Conservation (phyloP, 2,888 invertebrate species). For the Drosophila picticornis region DNA sequence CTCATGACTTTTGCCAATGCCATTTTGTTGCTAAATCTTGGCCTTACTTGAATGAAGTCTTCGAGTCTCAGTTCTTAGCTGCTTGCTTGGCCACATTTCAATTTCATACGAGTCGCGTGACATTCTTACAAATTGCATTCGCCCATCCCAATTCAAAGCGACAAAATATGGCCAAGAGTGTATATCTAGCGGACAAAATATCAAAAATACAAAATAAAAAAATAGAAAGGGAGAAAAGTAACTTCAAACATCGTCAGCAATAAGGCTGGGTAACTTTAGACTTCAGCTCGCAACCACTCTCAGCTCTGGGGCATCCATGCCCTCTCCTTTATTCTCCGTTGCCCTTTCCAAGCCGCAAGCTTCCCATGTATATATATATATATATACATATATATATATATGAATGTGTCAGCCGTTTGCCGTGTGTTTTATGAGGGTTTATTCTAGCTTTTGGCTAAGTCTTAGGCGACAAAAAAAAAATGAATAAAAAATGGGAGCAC, state of each 20-base stretch:
- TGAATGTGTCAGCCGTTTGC: slow-evolving; percentile 31
- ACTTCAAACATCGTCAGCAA: slow-evolving; percentile 62
- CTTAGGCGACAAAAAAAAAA: slow-evolving; percentile 28
- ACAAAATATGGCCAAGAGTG: slow-evolving; percentile 10
- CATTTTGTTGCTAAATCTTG: slow-evolving; percentile 39
- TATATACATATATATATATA: background rate
- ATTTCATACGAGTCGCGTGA: slow-evolving; percentile 57
- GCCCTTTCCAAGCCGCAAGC: background rate
- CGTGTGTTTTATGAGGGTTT: slow-evolving; percentile 69
- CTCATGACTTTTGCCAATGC: slow-evolving; percentile 61
- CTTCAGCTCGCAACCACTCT: slow-evolving; percentile 14
- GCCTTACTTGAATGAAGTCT: slow-evolving; percentile 55
- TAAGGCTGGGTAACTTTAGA: slow-evolving; percentile 30
- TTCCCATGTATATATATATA: slow-evolving; percentile 19
- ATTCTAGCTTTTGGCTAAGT: slow-evolving; percentile 48
- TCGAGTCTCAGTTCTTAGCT: slow-evolving; percentile 27
- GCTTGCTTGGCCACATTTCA: slow-evolving; percentile 40
- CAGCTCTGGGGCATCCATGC: background rate
- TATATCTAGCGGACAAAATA: slow-evolving; percentile 4
- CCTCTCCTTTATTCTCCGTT: background rate
- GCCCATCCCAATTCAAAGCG: slow-evolving; percentile 4
- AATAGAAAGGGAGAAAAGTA: slow-evolving; percentile 6
- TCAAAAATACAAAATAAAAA: background rate
- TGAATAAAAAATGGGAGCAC: slow-evolving; percentile 42
- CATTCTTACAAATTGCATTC: slow-evolving; percentile 71